A percentile compares a stretch with the other conserved stretches of the same genome.
phyloP scores from a whole-genome alignment of 2,113 vertebrate genomes.

The Cinclus cinclus region DNA sequence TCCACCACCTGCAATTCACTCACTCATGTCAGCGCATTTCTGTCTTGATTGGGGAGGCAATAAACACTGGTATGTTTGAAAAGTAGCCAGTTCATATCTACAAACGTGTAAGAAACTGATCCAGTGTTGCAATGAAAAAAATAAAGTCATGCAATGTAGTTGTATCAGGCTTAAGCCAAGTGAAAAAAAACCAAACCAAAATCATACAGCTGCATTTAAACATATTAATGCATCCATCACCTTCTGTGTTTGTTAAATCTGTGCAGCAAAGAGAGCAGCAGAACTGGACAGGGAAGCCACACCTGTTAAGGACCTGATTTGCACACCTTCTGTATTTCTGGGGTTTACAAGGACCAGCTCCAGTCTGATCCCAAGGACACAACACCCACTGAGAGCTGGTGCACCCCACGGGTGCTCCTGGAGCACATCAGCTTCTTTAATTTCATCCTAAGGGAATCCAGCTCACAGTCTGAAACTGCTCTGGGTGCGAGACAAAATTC shows the following conservation, averaged over 20 bases:
- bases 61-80: background rate
- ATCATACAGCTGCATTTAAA: background rate
- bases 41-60: background rate
- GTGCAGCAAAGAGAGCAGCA: background rate
- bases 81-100: background rate
- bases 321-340: background rate
- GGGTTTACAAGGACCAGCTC: background rate
- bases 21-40: background rate
- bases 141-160: background rate
- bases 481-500: background rate
- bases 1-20: background rate
- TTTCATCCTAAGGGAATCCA: background rate
- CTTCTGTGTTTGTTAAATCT: background rate
- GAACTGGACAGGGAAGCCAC: background rate
- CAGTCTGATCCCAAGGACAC: background rate
- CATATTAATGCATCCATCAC: background rate
- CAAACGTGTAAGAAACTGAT: background rate
- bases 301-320: background rate
- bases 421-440: background rate
- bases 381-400: background rate
- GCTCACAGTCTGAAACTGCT: background rate
- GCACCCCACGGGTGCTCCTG: background rate
- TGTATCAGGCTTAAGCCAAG: background rate
- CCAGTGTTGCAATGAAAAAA: background rate
- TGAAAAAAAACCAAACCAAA: background rate